Evolutionary conservation across 2,888 invertebrate genomes (phyloP).

Genomic region (Pantelozetes paolii): DNA sequence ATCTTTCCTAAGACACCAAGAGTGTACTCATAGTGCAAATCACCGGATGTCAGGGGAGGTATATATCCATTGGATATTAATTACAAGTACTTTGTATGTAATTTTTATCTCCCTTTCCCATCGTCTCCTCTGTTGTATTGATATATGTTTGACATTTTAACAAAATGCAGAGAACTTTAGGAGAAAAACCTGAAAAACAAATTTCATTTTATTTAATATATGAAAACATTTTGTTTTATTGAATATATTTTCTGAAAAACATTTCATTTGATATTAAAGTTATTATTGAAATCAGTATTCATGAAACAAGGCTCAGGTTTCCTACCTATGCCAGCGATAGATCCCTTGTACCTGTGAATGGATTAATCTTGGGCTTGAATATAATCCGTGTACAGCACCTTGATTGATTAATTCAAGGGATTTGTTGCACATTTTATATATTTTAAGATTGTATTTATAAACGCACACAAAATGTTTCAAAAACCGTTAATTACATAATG

Average conservation of each 20-base stretch:
- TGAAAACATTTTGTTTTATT: no score
- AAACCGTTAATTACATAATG: constrained; percentile 16
- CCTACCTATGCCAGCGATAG: constrained; percentile 14
- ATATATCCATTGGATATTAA: no score
- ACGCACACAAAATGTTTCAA: neutral
- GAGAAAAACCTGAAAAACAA: no score
- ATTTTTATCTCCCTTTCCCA: no score
- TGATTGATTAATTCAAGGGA: constrained; percentile 5
- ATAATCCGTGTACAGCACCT: neutral
- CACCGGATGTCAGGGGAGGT: neutral
- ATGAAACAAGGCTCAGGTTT: constrained; percentile 21
- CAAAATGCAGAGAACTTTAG: no score
- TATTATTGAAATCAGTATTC: constrained; percentile 1
- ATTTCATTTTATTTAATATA: no score
- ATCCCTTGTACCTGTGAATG: constrained; percentile 24
- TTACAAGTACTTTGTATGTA: no score
- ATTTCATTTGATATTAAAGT: no score
- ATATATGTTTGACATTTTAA: no score
- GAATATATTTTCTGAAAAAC: no score
- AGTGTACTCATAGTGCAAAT: constrained; percentile 11
- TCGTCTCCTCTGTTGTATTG: no score
- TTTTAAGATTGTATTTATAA: constrained; percentile 3
- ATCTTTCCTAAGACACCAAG: constrained; percentile 31
- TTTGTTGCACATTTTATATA: constrained; percentile 11
- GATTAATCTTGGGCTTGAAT: constrained; percentile 20